Evolutionary conservation across 1,140 invertebrate species (phyloP).

Genomic region (Dermatophagoides farinae): DNA sequence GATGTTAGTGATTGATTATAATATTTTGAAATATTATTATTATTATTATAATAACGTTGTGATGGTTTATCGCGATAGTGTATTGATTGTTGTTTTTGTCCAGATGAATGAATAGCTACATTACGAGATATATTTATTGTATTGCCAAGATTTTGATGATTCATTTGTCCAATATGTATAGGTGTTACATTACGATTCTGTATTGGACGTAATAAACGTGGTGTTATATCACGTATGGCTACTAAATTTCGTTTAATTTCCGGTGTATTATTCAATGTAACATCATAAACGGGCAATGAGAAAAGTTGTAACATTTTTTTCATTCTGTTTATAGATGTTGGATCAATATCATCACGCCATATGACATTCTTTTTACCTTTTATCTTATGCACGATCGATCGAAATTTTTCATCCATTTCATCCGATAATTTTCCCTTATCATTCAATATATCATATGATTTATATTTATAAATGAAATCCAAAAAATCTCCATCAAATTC

Average conservation of each 20-base stretch:
- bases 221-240: conserved; percentile 1
- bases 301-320: background rate
- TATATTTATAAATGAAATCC: background rate
- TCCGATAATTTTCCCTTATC: background rate
- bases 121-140: background rate
- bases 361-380: conserved; percentile 16
- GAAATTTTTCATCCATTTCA: conserved; percentile 4
- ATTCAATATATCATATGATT: background rate
- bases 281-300: background rate
- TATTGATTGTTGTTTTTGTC: no score
- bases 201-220: background rate
- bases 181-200: background rate
- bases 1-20: no score
- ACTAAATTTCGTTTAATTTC: conserved; percentile 3
- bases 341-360: conserved; percentile 13
- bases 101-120: background rate
- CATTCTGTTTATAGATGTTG: background rate
- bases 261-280: background rate
- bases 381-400: background rate
- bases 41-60: no score
- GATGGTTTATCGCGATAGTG: no score
- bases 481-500: background rate
- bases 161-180: background rate
- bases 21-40: no score
- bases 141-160: background rate